These are phyloP conservation scores for Muricea muricata DNA, from an alignment of 92 coral and sea anemone genomes.

Conservation along the genomic window DNA sequence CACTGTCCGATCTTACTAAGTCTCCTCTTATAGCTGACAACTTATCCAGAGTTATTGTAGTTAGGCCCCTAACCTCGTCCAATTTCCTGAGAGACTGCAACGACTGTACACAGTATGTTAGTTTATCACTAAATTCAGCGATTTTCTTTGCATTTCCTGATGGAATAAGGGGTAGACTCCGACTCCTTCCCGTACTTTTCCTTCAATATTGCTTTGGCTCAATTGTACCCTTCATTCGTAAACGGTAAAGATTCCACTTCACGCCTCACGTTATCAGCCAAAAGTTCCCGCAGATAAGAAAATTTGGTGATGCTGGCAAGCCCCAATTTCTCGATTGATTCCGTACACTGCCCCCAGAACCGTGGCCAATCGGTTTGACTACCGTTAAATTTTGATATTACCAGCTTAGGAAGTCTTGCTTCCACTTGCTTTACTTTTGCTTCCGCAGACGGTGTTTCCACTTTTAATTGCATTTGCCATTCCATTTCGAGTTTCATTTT, in stretches of 20 bases:
- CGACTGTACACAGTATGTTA: too few relatives aligned
- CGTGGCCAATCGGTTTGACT: neutral
- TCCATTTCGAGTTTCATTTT: too few relatives aligned
- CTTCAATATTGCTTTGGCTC: neutral
- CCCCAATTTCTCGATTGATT: neutral
- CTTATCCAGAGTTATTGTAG: constrained; percentile 25
- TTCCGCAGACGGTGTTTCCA: too few relatives aligned
- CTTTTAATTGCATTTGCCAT: too few relatives aligned
- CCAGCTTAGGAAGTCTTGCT: neutral
- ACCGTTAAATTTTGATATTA: neutral
- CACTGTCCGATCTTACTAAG: constrained; percentile 23
- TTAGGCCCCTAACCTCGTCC: neutral
- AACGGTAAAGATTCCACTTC: neutral
- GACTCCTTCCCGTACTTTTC: neutral
- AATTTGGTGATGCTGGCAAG: neutral
- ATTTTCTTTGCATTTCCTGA: too few relatives aligned
- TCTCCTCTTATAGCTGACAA: constrained; percentile 33
- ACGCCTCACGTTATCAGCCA: neutral
- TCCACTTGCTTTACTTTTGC: neutral
- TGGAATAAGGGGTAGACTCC: too few relatives aligned
- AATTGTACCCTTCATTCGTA: neutral
- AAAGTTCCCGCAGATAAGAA: neutral
- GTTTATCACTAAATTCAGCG: too few relatives aligned
- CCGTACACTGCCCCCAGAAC: neutral
- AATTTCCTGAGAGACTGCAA: too few relatives aligned